phyloP scores from a whole-genome alignment of 2,888 invertebrate genomes.

The Caenorhabditis wallacei region DNA sequence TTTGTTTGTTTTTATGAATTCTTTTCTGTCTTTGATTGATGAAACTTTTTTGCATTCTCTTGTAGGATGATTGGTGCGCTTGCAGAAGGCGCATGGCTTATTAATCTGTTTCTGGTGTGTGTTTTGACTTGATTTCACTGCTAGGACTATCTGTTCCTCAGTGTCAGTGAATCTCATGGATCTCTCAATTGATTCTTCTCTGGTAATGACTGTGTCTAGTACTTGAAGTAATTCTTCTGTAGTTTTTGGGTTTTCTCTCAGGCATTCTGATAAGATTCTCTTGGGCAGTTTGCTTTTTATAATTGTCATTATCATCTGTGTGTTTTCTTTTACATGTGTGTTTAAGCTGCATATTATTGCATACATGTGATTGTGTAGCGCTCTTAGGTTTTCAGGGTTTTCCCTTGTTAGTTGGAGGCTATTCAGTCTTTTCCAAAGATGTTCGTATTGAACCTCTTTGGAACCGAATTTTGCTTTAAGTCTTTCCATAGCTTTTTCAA shows the following conservation, averaged over 20 bases:
- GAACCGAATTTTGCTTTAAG: background rate
- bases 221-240: background rate
- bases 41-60: background rate
- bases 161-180: background rate
- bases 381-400: background rate
- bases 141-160: background rate
- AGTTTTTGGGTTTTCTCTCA: background rate
- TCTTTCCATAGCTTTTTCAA: background rate
- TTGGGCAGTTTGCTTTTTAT: background rate
- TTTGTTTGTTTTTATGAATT: background rate
- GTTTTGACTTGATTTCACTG: background rate
- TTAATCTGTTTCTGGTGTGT: too few species aligned
- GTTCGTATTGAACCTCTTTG: background rate
- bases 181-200: background rate
- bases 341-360: background rate
- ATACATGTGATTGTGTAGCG: background rate
- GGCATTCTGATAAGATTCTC: background rate
- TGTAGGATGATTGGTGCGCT: background rate
- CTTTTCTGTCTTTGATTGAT: background rate
- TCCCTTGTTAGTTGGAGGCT: background rate
- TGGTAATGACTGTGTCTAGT: background rate
- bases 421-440: background rate
- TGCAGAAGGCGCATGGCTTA: background rate
- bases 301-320: background rate
- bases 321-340: background rate